These are phyloP conservation scores for Drosophila subpulchrella DNA, from an alignment of 1,140 invertebrate species.

Conservation along the genomic window DNA sequence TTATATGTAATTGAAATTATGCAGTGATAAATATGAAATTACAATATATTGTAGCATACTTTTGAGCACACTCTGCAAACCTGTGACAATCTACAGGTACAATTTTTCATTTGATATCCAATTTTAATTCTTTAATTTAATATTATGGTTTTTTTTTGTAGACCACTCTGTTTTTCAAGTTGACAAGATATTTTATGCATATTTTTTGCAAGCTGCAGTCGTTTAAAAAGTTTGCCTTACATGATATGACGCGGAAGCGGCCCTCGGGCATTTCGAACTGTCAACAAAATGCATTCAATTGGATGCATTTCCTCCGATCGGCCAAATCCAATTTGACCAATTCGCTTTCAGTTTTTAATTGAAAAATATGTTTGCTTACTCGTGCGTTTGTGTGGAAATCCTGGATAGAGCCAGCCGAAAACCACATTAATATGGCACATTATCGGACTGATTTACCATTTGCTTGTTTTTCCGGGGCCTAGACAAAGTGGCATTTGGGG, in stretches of 20 bases:
- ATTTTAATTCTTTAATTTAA: neutral
- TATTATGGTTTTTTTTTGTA: too few relatives aligned
- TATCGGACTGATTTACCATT: conserved; percentile 22
- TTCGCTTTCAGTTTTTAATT: conserved; percentile 32
- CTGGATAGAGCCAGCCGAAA: conserved; percentile 1
- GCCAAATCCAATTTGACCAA: conserved; percentile 26
- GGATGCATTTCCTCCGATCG: conserved; percentile 35
- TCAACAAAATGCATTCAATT: conserved; percentile 42
- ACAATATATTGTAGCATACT: too few relatives aligned
- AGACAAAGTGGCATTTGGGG: conserved; percentile 26
- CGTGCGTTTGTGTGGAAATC: conserved; percentile 21
- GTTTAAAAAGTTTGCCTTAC: conserved; percentile 37
- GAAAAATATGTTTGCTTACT: conserved; percentile 27
- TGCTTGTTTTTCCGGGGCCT: neutral
- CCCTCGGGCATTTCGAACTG: conserved; percentile 17
- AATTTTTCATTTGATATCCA: too few relatives aligned
- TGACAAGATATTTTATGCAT: conserved; percentile 13
- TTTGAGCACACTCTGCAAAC: too few relatives aligned
- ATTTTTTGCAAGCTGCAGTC: conserved; percentile 7
- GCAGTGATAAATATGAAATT: too few relatives aligned
- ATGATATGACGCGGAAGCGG: conserved; percentile 33
- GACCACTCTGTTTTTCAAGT: neutral
- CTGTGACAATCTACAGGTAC: too few relatives aligned
- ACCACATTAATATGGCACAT: conserved; percentile 28
- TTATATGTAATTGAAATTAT: too few relatives aligned